Evolutionary conservation across 2,797 vertebrate species (phyloP), one percentile per base, ranked within the genome.

Genomic region (Apodemus agrarius): DNA sequence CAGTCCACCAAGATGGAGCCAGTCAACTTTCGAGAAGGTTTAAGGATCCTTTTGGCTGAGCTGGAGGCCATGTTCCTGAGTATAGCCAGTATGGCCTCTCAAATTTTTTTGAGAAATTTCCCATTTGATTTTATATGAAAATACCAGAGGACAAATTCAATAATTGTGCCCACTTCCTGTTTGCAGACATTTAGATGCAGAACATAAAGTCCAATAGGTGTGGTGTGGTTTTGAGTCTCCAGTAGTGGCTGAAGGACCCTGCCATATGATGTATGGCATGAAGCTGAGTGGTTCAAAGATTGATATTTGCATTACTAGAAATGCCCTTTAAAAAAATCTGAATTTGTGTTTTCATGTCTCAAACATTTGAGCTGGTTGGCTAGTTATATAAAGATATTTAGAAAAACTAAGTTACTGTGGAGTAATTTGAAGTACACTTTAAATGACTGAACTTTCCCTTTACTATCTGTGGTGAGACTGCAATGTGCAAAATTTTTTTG

Each of bases 171-270:
- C 99, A 99, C 11, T 99, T 99, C 90, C 99, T 99, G 96, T 99
- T 99, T 92, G 99, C 99, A 0, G 99, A 99, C 96, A 99, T 99
- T 96, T 99, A 99, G 98, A 99, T 99, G 99, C 99, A 99, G 98
- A 99, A 99, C 0, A 99, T 34, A 99, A 99, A 99, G 95, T 99
- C 99, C 16, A 99, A 99, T 98, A 99, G 99, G 49, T 99, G 99
- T n/a, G 99, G 99, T 0, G 99, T 99, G 95, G 99, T 99, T 79
- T 63, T 7, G 99, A 99, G 98, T 99, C 98, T 14, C 99, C 99
- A 0, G 99, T 99, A 97, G 99, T 99, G 1, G 99, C 52, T 0
- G 99, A 99, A 96, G 98, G 99, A 0, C 99, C 99, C 90, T 99
- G 99, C 97, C 98, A 99, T 61, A 99, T 99, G 98, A 99, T 99